Percentiles rank a stretch among this genome's conserved stretches.
phyloP scores from a whole-genome alignment of 1,140 invertebrate genomes.

The Atta colombica region DNA sequence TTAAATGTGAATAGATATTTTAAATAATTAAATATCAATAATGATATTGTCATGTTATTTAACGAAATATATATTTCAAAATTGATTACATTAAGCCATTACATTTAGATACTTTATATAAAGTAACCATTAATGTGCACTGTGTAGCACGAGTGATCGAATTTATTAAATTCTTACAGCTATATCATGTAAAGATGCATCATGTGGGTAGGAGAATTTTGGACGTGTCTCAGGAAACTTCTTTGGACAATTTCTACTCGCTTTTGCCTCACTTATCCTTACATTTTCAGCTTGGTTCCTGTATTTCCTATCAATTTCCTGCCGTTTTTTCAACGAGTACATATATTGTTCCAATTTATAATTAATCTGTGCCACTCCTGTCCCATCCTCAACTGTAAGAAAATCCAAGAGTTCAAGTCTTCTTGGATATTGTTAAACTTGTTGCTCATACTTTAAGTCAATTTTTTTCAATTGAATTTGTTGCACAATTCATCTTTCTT shows the following conservation, averaged over 20 bases:
- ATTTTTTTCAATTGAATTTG: no score
- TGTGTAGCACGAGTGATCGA: no score
- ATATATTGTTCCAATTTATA: slow-evolving; percentile 13
- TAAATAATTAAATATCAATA: no score
- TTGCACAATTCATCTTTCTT: no score
- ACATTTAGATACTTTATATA: no score
- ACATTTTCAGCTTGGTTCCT: neutral
- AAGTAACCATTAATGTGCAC: no score
- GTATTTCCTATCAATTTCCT: slow-evolving; percentile 16
- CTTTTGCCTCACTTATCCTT: neutral
- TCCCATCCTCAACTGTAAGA: slow-evolving; percentile 46
- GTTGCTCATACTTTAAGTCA: neutral
- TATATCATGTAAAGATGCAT: neutral
- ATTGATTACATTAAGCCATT: no score
- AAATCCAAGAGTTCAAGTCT: neutral
- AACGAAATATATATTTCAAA: no score
- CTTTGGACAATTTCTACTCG: neutral
- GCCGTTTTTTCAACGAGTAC: slow-evolving; percentile 1
- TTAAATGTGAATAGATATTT: no score
- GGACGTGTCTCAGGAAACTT: slow-evolving; percentile 36
- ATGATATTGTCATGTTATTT: no score
- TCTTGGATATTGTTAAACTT: neutral
- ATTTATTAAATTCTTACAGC: slow-evolving; percentile 32
- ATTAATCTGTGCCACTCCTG: slow-evolving; percentile 2
- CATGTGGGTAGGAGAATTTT: neutral